These are phyloP conservation scores for Sitobion miscanthi DNA, from an alignment of 1,140 invertebrate species.

Conservation along the genomic window DNA sequence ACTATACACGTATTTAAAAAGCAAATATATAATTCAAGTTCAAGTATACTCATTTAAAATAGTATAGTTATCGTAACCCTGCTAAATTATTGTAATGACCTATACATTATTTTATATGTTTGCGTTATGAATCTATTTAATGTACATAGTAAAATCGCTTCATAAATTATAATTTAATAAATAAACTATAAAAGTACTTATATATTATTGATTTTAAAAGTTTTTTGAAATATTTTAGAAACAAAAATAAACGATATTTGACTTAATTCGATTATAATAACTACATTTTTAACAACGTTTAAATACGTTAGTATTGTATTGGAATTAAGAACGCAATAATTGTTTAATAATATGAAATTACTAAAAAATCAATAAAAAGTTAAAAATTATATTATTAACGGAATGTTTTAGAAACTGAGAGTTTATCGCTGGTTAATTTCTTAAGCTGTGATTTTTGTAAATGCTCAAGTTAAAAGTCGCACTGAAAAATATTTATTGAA, in stretches of 20 bases:
- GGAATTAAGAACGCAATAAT: neutral
- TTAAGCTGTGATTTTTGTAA: neutral
- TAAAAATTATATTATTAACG: neutral
- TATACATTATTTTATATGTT: neutral
- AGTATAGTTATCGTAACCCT: neutral
- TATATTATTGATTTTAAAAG: neutral
- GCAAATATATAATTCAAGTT: neutral
- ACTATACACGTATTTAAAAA: slow-evolving; percentile 13
- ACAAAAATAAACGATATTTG: neutral
- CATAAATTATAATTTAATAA: neutral
- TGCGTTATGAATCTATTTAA: neutral
- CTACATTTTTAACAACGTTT: neutral
- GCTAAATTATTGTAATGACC: neutral
- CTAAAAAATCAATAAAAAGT: neutral
- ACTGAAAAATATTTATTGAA: neutral
- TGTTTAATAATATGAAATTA: no score
- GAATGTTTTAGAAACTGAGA: neutral
- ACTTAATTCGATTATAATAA: neutral
- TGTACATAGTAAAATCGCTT: neutral
- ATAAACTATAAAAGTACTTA: neutral
- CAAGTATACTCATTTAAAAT: neutral
- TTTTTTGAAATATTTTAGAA: neutral
- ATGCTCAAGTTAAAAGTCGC: neutral
- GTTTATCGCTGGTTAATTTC: neutral
- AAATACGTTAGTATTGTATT: neutral